These are phyloP conservation scores for Barnardius zonarius DNA, from an alignment of 2,113 vertebrate species.

Conservation along the genomic window DNA sequence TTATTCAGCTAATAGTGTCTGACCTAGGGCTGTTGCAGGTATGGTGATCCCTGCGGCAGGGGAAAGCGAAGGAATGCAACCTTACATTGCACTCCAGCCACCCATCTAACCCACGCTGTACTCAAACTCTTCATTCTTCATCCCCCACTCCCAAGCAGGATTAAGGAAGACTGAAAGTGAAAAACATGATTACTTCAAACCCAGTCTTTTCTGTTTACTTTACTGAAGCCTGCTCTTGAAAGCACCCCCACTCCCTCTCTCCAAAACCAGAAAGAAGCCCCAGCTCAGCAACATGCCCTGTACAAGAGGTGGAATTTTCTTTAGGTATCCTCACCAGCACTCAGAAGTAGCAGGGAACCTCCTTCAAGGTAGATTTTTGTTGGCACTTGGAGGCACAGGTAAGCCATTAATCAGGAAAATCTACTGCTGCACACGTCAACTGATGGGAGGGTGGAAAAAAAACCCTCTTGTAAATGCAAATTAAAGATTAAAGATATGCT, in stretches of 20 bases:
- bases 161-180: not conserved
- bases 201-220: not conserved
- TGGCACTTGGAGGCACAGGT: slow-evolving; percentile 37
- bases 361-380: slow-evolving; percentile 14
- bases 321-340: slow-evolving; percentile 17
- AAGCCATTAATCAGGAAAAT: slow-evolving; percentile 47
- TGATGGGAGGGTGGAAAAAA: not conserved
- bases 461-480: not conserved
- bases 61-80: not conserved
- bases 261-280: slow-evolving; percentile 18
- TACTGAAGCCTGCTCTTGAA: not conserved
- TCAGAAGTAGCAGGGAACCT: slow-evolving; percentile 25
- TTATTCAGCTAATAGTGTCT: slow-evolving; percentile 37
- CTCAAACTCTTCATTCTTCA: not conserved
- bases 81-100: not conserved
- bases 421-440: not conserved
- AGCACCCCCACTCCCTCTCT: not conserved
- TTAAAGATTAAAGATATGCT: not conserved
- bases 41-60: not conserved
- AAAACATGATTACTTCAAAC: slow-evolving; percentile 4
- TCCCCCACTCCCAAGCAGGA: not conserved
- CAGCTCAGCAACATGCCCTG: not conserved
- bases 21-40: slow-evolving; percentile 50
- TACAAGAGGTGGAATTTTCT: slow-evolving; percentile 21
- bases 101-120: not conserved